Base-by-base conservation (phyloP, 2,113 vertebrate genomes). In the Nanorana parkeri region DNA sequence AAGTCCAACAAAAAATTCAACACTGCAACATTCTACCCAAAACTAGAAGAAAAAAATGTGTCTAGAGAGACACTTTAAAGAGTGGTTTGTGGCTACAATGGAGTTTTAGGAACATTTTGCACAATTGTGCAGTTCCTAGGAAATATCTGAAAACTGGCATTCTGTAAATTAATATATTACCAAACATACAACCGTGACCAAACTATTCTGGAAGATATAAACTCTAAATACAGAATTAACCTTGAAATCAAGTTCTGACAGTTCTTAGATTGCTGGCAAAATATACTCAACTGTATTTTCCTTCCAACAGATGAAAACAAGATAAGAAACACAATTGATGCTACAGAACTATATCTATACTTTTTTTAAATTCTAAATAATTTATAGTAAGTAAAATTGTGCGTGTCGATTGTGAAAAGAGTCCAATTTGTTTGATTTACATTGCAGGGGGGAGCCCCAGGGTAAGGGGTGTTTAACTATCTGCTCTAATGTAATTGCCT, bases 401-500 rank as follows among this genome's bases (percentile, higher is more conserved):
- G 93, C 91, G 93, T 95, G 95, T 96, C 94, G 93, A 95, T 95
- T 94, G 95, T 89, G 92, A 95, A 95, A 93, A 93, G 95, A 95
- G 94, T 92, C 93, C 94, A 93, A 95, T 95, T 92, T 90, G 89
- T 91, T 92, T 84, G 91, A 92, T 91, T 92, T 93, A 91, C 94
- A 94, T 93, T 89, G 87, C 88, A 90, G 91, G 89, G 90, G 89
- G 85, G 90, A 89, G 90, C 89, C 92, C 90, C 85, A 87, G 88
- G 94, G 94, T 92, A 92, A 92, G 93, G 94, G 89, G 90, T 94
- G 94, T 96, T 94, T 95, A 95, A 96, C 95, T 94, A 93, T 93
- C 92, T 94, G 90, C 93, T 95, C 93, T 96, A 96, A 96, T 96
- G 94, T 96, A 96, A 96, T 96, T 95, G 95, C 95, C 94, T 95